Evolutionary conservation across 2,888 invertebrate species (phyloP).

Genomic region (Rhamphomyia laevipes): DNA sequence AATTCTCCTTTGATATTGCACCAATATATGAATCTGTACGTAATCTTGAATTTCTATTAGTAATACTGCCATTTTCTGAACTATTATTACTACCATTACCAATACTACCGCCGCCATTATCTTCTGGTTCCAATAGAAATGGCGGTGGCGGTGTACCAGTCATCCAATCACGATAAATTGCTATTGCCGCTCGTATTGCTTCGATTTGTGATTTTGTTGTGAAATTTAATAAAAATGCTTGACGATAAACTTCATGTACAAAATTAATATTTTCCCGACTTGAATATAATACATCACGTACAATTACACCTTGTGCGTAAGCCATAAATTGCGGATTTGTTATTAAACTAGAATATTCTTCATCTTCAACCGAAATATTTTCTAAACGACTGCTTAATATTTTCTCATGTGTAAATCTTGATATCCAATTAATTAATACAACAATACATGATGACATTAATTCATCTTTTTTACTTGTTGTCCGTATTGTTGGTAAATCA

Average conservation of each 20-base stretch:
- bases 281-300: conserved; percentile 76
- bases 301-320: conserved; percentile 45
- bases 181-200: conserved; percentile 78
- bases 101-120: conserved; percentile 25
- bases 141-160: conserved; percentile 69
- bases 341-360: conserved; percentile 27
- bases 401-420: conserved; percentile 68
- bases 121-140: conserved; percentile 63
- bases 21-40: conserved; percentile 80
- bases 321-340: conserved; percentile 22
- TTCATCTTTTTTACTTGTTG: conserved; percentile 47
- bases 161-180: conserved; percentile 93
- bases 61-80: conserved; percentile 20
- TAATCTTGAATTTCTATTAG: conserved; percentile 44
- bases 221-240: conserved; percentile 84
- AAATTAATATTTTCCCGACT: conserved; percentile 88
- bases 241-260: conserved; percentile 85
- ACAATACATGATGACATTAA: conserved; percentile 62
- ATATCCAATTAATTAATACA: conserved; percentile 80
- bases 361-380: conserved; percentile 31
- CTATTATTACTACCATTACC: conserved; percentile 9
- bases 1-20: conserved; percentile 66
- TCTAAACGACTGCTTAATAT: conserved; percentile 29
- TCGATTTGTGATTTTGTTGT: conserved; percentile 57
- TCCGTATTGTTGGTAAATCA: conserved; percentile 62